These are phyloP conservation scores for Elephas maximus DNA, from an alignment of 2,113 vertebrate species.

Conservation along the genomic window DNA sequence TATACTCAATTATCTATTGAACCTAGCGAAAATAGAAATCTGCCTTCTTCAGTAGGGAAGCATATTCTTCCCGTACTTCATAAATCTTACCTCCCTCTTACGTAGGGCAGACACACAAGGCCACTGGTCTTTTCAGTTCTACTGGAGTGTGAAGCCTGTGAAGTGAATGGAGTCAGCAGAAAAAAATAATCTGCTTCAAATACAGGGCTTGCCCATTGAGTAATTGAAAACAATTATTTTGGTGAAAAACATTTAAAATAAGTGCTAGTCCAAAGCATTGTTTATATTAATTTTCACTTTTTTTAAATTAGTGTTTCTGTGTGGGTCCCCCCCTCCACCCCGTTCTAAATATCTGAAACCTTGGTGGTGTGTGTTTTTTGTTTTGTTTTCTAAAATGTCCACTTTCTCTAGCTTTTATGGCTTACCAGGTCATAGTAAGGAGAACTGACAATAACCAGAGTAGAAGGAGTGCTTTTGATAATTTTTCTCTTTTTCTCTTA, in stretches of 20 bases:
- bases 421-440: conserved; percentile 31
- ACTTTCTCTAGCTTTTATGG: not conserved
- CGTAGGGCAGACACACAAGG: conserved; percentile 17
- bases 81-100: conserved; percentile 38
- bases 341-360: too few species aligned
- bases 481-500: conserved; percentile 10
- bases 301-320: not conserved
- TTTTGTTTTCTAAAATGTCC: not conserved
- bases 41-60: not conserved
- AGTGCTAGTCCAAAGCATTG: conserved; percentile 19
- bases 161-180: conserved; percentile 61
- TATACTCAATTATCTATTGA: conserved; percentile 42
- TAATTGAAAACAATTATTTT: conserved; percentile 47
- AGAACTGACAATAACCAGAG: conserved; percentile 31
- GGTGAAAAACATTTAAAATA: conserved; percentile 47
- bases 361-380: not conserved
- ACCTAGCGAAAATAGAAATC: conserved; percentile 59
- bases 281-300: conserved; percentile 3
- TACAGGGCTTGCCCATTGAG: conserved; percentile 45
- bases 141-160: not conserved
- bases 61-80: not conserved
- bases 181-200: conserved; percentile 34
- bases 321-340: too few species aligned
- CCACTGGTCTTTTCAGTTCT: conserved; percentile 64
- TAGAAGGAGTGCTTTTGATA: conserved; percentile 50